Evolutionary conservation across 2,797 vertebrate genomes (phyloP).

Genomic region (Xyrichtys novacula): DNA sequence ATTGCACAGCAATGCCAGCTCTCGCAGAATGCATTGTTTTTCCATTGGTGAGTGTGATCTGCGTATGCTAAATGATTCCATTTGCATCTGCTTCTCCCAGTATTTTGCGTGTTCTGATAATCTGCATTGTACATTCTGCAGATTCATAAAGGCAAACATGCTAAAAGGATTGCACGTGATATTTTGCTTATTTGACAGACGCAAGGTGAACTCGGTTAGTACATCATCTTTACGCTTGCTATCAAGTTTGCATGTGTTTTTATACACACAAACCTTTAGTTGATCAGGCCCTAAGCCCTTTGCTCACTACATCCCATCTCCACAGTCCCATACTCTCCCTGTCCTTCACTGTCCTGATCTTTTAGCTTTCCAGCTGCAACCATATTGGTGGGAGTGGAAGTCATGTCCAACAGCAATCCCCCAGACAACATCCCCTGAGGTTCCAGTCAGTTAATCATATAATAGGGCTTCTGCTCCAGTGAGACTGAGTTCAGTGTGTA

Average conservation of each 20-base stretch:
- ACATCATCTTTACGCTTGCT: too few species aligned
- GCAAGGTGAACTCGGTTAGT: too few species aligned
- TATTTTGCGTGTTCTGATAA: too few species aligned
- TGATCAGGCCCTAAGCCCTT: background rate
- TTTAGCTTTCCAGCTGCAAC: slow-evolving; percentile 37
- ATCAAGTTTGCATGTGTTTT: too few species aligned
- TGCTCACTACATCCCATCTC: slow-evolving; percentile 17
- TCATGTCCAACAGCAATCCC: slow-evolving; percentile 23
- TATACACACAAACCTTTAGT: too few species aligned
- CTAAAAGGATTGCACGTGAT: too few species aligned
- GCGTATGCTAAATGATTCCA: too few species aligned
- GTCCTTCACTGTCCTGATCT: slow-evolving; percentile 29
- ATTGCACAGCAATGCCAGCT: slow-evolving; percentile 15
- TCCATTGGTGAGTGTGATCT: slow-evolving; percentile 22
- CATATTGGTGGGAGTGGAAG: slow-evolving; percentile 26
- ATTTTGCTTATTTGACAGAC: too few species aligned
- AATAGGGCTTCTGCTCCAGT: slow-evolving; percentile 27
- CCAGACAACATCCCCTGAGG: slow-evolving; percentile 31
- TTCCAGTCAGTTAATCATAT: slow-evolving; percentile 44
- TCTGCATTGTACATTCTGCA: too few species aligned
- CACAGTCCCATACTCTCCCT: background rate
- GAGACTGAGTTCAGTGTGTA: slow-evolving; percentile 32
- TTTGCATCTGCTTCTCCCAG: too few species aligned
- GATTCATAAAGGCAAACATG: too few species aligned
- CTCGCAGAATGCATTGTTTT: slow-evolving; percentile 29